Base-by-base conservation (phyloP, 37 sponge, comb jelly and placozoan genomes). In the Geodia barretti region DNA sequence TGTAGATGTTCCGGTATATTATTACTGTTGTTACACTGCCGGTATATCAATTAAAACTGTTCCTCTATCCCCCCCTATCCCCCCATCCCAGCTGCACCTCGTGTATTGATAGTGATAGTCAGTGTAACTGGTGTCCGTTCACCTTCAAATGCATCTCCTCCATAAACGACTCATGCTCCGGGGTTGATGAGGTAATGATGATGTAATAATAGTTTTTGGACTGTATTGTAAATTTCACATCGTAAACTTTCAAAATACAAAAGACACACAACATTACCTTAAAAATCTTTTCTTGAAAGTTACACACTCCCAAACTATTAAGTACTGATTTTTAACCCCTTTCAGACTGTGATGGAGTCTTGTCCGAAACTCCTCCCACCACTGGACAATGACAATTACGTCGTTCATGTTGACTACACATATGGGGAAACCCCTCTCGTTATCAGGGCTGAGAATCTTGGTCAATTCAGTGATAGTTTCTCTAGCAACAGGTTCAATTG, bases 121-220 rank as follows among this genome's bases (percentile, higher is more conserved):
- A 34, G 23, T 84, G 85, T 54, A 1, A 19, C 8, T 84, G 85
- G 85, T 84, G 85, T 60, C 71, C 85, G 2, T 68, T 77, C 61
- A 58, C 28, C 72, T 62, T 69, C 42, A 23, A 41, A 23, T 84
- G 85, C 62, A 60, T 70, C 41, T 64, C 78, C 4, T 39, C 58
- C 82, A 24, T 2, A 30, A 35, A 31, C 7, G 58, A 40, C 59
- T 39, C 41, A 26, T 2, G 30, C 1, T 9, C 20, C 7, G 47
- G 73, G 2, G 41, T 26, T 3, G 59, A 47, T 31, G 58, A 43
- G 75, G 58, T 28, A 39, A 17, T 4, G 34, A 3, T 3, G n/a
- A 19, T 36, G 72, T 1, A 40, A 38, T 32, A 14, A 34, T 32
- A 29, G 70, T n/a, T n/a, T n/a, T n/a, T n/a, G n/a, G n/a, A n/a